Evolutionary conservation across 2,888 invertebrate species (phyloP).

Genomic region (Xestoiulus laeticollis): DNA sequence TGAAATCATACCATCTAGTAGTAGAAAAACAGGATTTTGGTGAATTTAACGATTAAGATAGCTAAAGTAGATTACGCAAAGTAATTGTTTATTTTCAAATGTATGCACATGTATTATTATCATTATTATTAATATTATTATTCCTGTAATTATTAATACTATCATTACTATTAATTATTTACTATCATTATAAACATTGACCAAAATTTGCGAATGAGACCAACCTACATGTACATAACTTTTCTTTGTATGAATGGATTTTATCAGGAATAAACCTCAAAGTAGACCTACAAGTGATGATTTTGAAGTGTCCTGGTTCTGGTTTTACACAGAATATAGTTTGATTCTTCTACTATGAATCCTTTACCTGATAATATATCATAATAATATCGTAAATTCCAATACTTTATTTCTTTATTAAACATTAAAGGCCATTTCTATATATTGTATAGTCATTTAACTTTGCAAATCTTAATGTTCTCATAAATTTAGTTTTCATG

Average conservation of each 20-base stretch:
- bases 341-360: neutral
- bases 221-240: neutral
- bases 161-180: no score
- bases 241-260: neutral
- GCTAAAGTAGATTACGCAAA: neutral
- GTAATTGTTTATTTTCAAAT: neutral
- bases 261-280: neutral
- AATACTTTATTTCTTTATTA: no score
- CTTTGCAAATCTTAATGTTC: no score
- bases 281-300: neutral
- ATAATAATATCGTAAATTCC: no score
- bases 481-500: no score
- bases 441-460: no score
- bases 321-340: neutral
- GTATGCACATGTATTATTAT: no score
- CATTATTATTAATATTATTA: no score
- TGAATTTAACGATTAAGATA: neutral
- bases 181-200: no score
- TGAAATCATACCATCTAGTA: neutral
- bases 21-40: neutral
- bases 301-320: conserved; percentile 13
- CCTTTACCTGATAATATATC: no score
- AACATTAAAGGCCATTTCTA: no score
- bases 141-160: no score
- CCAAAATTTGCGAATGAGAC: neutral